Conservation (phyloP, 2,797 vertebrate genomes). For the Poecilia gillii region DNA sequence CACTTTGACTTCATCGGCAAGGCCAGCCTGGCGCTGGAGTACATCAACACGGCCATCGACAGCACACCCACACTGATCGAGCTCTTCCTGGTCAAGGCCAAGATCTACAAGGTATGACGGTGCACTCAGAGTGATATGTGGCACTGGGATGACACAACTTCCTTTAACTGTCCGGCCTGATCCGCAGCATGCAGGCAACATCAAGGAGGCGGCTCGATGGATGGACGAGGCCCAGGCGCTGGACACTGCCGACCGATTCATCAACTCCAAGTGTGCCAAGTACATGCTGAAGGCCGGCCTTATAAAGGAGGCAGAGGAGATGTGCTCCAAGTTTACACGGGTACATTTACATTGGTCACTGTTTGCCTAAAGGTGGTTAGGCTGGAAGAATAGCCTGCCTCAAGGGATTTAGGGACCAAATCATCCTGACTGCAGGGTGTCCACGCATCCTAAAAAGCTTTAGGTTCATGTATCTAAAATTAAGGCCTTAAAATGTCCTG, state of each 20-base stretch:
- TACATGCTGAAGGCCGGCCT: conserved; percentile 98
- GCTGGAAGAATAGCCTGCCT: no score
- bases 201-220: conserved; percentile 97
- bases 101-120: conserved; percentile 95
- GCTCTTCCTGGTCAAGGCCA: conserved; percentile 97
- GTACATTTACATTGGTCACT: conserved; percentile 65
- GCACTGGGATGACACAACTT: neutral
- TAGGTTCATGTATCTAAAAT: no score
- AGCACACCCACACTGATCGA: conserved; percentile 98
- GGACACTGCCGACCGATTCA: conserved; percentile 98
- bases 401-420: no score
- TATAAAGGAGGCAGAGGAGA: conserved; percentile 98
- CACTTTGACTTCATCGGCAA: conserved; percentile 94
- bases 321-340: conserved; percentile 99
- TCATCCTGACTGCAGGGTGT: no score
- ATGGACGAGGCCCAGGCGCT: conserved; percentile 99
- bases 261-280: conserved; percentile 99
- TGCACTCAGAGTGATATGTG: fast-evolving
- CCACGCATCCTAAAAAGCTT: no score
- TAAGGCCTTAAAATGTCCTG: no score
- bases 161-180: conserved; percentile 13
- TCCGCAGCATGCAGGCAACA: conserved; percentile 94
- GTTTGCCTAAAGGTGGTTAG: no score
- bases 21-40: conserved; percentile 91
- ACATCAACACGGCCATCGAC: conserved; percentile 97